A percentile compares a stretch with the other conserved stretches of the same genome.
These are phyloP conservation scores for Drosophila kohkoa DNA, from an alignment of 1,140 invertebrate species.

Conservation along the genomic window DNA sequence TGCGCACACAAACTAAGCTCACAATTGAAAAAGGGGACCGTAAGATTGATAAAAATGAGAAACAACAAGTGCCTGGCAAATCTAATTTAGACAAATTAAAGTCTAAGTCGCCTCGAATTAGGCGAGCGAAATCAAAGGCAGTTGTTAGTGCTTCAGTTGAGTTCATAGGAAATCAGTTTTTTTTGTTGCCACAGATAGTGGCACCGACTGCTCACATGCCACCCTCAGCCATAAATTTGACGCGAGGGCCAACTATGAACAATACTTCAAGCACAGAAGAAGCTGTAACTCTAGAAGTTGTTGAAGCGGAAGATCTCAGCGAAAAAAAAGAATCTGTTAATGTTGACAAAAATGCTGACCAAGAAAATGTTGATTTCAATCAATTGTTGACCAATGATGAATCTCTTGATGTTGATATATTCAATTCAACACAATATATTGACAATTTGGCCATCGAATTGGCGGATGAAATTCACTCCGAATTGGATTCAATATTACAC, in stretches of 20 bases:
- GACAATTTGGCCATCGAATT: no score
- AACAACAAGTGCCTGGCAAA: background rate
- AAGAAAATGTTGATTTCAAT: no score
- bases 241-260: background rate
- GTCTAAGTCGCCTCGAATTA: background rate
- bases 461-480: no score
- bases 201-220: conserved; percentile 18
- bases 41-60: background rate
- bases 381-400: no score
- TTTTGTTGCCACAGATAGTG: conserved; percentile 66
- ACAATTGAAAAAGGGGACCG: background rate
- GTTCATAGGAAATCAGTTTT: conserved; percentile 44
- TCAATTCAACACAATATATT: background rate
- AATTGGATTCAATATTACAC: background rate
- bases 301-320: conserved; percentile 10
- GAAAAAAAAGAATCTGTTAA: background rate
- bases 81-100: conserved; percentile 3
- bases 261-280: background rate
- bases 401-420: background rate
- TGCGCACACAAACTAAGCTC: no score
- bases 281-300: background rate
- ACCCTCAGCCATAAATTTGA: conserved; percentile 32
- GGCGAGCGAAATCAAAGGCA: conserved; percentile 1
- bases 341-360: no score
- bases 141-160: conserved; percentile 35